Evolutionary conservation across 1,140 invertebrate genomes (phyloP).

Genomic region (Drosophila suzukii): DNA sequence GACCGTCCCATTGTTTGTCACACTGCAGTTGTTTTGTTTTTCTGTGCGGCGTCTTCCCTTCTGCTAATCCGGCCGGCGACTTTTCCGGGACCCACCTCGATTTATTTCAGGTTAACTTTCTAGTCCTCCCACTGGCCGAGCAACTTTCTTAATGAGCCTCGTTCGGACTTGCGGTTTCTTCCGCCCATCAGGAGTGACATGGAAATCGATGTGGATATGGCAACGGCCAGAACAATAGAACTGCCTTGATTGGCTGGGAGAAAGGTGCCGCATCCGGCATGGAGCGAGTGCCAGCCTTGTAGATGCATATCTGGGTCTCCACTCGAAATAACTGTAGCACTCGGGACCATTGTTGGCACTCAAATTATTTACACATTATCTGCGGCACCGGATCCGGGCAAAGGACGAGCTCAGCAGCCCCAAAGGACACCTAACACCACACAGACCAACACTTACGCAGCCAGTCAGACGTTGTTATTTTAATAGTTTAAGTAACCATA

Average conservation of each 20-base stretch:
- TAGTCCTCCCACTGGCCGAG: slow-evolving; percentile 21
- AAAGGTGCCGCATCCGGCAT: slow-evolving; percentile 6
- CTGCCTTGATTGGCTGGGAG: slow-evolving; percentile 3
- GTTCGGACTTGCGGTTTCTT: slow-evolving; percentile 49
- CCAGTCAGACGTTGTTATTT: slow-evolving; percentile 67
- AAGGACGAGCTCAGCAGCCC: slow-evolving; percentile 2
- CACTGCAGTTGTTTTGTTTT: slow-evolving; percentile 58
- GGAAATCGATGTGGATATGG: slow-evolving; percentile 20
- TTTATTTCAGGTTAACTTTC: slow-evolving; percentile 65
- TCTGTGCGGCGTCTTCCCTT: slow-evolving; percentile 4
- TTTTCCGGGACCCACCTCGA: slow-evolving; percentile 38
- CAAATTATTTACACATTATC: slow-evolving; percentile 76
- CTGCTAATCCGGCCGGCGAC: slow-evolving; percentile 13
- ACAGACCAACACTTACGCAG: slow-evolving; percentile 11
- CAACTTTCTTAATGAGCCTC: slow-evolving; percentile 62
- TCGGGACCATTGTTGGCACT: slow-evolving; percentile 41
- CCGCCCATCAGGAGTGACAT: neutral
- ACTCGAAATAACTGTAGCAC: slow-evolving; percentile 22
- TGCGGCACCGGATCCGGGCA: slow-evolving; percentile 20
- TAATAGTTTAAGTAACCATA: slow-evolving; percentile 83
- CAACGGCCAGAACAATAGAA: slow-evolving; percentile 11
- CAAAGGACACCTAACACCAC: slow-evolving; percentile 18
- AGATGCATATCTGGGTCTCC: slow-evolving; percentile 11
- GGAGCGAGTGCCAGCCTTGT: slow-evolving; percentile 2
- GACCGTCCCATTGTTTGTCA: slow-evolving; percentile 62